Percentiles rank a stretch among this genome's conserved stretches.
These are phyloP conservation scores for Cybosia mesomella DNA, from an alignment of 2,888 invertebrate species.

Conservation along the genomic window DNA sequence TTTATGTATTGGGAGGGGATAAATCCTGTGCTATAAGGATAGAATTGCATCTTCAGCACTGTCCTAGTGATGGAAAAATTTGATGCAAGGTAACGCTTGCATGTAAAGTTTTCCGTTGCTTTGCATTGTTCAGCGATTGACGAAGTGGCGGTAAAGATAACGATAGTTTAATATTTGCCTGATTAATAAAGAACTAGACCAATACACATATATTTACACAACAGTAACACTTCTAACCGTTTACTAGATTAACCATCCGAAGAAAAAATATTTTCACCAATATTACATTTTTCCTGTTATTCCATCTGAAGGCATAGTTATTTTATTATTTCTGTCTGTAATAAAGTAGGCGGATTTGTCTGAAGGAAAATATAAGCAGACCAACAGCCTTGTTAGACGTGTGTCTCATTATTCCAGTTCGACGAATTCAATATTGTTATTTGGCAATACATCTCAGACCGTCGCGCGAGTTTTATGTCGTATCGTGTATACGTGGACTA, in stretches of 20 bases:
- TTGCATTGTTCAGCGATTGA: too few species aligned
- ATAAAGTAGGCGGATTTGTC: conserved; percentile 39
- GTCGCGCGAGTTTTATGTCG: conserved; percentile 49
- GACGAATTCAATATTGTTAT: conserved; percentile 62
- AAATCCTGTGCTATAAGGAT: too few species aligned
- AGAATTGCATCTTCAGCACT: too few species aligned
- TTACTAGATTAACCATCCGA: conserved; percentile 27
- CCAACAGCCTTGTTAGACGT: conserved; percentile 52
- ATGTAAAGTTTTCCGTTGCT: too few species aligned
- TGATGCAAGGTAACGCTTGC: too few species aligned
- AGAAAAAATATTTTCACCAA: conserved; percentile 30
- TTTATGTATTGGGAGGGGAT: too few species aligned
- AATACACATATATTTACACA: not conserved
- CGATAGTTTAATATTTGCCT: not conserved
- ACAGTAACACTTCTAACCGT: conserved; percentile 18
- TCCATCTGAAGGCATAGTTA: conserved; percentile 20
- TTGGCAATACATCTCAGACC: conserved; percentile 58
- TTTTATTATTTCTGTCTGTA: conserved; percentile 36
- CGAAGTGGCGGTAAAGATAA: too few species aligned
- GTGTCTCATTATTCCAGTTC: conserved; percentile 62
- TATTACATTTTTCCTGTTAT: conserved; percentile 36
- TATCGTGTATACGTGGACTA: conserved; percentile 40
- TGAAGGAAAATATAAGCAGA: conserved; percentile 41
- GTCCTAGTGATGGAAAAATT: too few species aligned
- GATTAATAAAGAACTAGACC: not conserved